phyloP scores from a whole-genome alignment of 2,888 invertebrate species.

The Rhimphoctona megacephalus region DNA sequence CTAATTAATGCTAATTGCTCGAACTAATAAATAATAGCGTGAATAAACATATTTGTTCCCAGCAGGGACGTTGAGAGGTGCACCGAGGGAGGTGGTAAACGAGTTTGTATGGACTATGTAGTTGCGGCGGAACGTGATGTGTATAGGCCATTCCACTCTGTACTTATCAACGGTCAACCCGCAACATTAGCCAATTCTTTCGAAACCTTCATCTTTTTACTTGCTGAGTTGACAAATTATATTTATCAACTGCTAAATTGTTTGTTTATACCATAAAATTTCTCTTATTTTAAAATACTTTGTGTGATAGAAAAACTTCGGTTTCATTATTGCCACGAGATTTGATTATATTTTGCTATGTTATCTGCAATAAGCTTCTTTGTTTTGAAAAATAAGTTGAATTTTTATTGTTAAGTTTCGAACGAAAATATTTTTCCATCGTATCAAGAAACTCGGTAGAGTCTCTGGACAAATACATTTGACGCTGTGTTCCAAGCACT shows the following conservation, averaged over 20 bases:
- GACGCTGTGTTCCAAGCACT: too few relatives aligned
- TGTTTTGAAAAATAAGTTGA: too few relatives aligned
- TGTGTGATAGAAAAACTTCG: too few relatives aligned
- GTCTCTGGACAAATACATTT: too few relatives aligned
- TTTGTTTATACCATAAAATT: not conserved
- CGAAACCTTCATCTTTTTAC: not conserved
- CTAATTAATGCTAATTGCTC: conserved; percentile 84
- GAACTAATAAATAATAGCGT: conserved; percentile 82
- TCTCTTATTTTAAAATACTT: not conserved
- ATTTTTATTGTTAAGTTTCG: too few relatives aligned
- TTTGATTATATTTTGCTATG: too few relatives aligned
- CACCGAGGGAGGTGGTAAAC: conserved; percentile 51
- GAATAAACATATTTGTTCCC: conserved; percentile 80
- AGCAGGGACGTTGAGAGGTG: conserved; percentile 63
- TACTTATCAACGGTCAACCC: conserved; percentile 2
- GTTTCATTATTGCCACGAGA: too few relatives aligned
- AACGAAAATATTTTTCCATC: too few relatives aligned
- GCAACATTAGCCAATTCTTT: not conserved
- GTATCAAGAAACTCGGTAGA: too few relatives aligned
- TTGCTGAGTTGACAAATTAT: not conserved
- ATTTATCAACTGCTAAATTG: not conserved
- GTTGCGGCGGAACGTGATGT: conserved; percentile 18
- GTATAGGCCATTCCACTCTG: not conserved
- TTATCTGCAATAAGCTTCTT: too few relatives aligned
- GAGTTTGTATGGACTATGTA: conserved; percentile 38